Conservation (phyloP, 2,113 vertebrate species). For the Eubucco bourcierii region DNA sequence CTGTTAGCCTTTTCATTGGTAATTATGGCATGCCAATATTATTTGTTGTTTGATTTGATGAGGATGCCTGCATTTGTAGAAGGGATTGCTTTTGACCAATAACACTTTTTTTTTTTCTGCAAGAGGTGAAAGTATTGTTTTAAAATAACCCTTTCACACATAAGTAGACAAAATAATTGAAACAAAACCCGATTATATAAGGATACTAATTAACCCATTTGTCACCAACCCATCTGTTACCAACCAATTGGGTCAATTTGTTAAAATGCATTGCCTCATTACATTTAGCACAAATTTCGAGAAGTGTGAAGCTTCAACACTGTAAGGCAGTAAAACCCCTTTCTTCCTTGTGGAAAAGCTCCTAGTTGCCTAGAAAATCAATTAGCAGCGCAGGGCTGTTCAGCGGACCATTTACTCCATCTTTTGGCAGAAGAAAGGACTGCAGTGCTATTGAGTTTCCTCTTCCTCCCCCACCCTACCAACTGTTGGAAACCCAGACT, state of each 20-base stretch:
- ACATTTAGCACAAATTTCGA: not conserved
- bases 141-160: slow-evolving; percentile 17
- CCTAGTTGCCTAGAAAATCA: not conserved
- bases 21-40: not conserved
- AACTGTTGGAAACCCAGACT: not conserved
- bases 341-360: not conserved
- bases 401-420: slow-evolving; percentile 48
- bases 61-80: not conserved
- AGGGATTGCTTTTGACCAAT: not conserved
- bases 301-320: not conserved
- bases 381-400: not conserved
- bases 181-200: slow-evolving; percentile 16
- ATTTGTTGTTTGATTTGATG: not conserved
- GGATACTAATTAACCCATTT: slow-evolving; percentile 50
- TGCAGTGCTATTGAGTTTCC: not conserved
- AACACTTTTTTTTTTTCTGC: not conserved
- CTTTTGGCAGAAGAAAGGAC: slow-evolving; percentile 46
- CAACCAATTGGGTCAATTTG: slow-evolving; percentile 32
- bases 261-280: slow-evolving; percentile 41
- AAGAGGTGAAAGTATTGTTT: not conserved
- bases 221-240: slow-evolving; percentile 49
- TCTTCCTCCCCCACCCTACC: not conserved
- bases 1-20: not conserved
- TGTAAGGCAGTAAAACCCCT: not conserved
- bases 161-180: slow-evolving; percentile 34